Evolutionary conservation across 2,113 vertebrate genomes (phyloP), one percentile per base, ranked within the genome.

Genomic region (Eclectus roratus): DNA sequence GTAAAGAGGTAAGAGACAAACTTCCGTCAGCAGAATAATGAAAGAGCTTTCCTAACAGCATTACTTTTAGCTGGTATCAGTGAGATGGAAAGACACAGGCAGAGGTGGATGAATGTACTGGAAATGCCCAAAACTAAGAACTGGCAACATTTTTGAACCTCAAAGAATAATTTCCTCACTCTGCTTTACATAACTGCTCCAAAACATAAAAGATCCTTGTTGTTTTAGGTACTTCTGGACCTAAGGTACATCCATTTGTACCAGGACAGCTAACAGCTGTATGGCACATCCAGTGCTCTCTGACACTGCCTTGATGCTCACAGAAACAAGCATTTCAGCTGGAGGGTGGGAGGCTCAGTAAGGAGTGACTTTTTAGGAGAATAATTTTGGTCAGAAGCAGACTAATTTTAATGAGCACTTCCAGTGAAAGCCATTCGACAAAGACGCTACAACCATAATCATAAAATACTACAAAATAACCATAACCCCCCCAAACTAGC

Each of bases 1-100:
- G 17, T 49, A 14, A 83, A 92, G 64, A 98, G 97, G 97, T 98
- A 98, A 98, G 97, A 93, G 82, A 80, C 29, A 25, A 72, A 60
- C 21, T 88, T 91, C 35, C 70, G 23, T n/a, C n/a, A 79, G 24
- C 7, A 93, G 43, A 61, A n/a, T 77, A 80, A 77, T 3, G 6
- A 58, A 82, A 39, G 56, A 81, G 31, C 21, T 85, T 91, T 93
- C 46, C 47, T 64, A 33, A 52, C 2, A 25, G 44, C 29, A 71
- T 70, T 88, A 71, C 41, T 47, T 85, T 79, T 76, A 88, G 73
- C 20, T 60, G 37, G 13, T 83, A 72, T 53, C 70, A 76, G 17
- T 37, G 35, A 86, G 80, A 61, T 64, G 46, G 35, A 79, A 52
- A 64, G 58, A 70, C 31, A 44, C 58, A 68, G 5, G n/a, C 13